Conservation (phyloP, 2,888 invertebrate genomes). For the Arctia plantaginis region DNA sequence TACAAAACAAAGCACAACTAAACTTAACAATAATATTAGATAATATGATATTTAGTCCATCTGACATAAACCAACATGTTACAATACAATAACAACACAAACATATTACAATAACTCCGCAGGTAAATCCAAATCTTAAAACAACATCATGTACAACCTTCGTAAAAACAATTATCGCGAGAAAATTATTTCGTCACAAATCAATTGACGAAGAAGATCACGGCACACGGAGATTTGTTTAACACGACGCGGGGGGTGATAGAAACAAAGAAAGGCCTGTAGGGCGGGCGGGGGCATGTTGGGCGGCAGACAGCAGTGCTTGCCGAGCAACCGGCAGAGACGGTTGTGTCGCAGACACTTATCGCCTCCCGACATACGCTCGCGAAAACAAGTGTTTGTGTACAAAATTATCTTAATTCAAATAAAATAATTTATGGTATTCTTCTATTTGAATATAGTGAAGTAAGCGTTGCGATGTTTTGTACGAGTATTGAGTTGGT, state of each 20-base stretch:
- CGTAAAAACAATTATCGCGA: slow-evolving; percentile 48
- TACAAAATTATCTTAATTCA: slow-evolving; percentile 51
- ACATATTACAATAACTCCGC: not conserved
- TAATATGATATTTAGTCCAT: not conserved
- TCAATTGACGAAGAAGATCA: slow-evolving; percentile 78
- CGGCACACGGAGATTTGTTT: slow-evolving; percentile 76
- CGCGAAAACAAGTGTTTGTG: slow-evolving; percentile 64
- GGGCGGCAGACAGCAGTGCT: slow-evolving; percentile 71
- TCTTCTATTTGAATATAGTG: slow-evolving; percentile 36
- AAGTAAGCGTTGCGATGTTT: slow-evolving; percentile 59
- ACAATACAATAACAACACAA: not conserved
- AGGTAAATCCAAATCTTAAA: slow-evolving; percentile 8
- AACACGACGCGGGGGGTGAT: slow-evolving; percentile 69
- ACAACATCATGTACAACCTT: slow-evolving; percentile 15
- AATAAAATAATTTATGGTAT: slow-evolving; percentile 25
- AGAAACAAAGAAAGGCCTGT: slow-evolving; percentile 83
- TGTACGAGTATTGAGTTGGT: slow-evolving; percentile 47
- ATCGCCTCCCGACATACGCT: slow-evolving; percentile 44
- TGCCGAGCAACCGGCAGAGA: slow-evolving; percentile 70
- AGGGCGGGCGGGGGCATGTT: slow-evolving; percentile 77
- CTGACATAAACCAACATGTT: not conserved
- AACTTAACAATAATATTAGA: not conserved
- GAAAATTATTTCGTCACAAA: slow-evolving; percentile 57
- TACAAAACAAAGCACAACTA: not conserved
- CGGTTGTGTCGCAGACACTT: slow-evolving; percentile 53